Base-by-base conservation (phyloP, 1,140 invertebrate genomes). In the Atta texana region DNA sequence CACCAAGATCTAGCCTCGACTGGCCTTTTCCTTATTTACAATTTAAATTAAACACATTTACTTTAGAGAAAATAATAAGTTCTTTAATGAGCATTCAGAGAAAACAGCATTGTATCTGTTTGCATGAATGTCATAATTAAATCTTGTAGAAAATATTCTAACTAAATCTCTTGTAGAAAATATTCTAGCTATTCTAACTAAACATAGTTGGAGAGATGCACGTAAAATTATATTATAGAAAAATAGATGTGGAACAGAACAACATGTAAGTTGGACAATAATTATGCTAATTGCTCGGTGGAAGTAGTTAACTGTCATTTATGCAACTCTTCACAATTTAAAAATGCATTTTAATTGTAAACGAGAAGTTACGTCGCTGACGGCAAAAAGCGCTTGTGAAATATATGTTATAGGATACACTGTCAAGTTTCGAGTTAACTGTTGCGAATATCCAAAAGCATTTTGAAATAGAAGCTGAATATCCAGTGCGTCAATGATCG, bases 391-490 rank as follows among this genome's bases (percentile, higher is more conserved):
- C 31, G 34, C 14, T 16, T 51, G 39, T 69, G 64, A 71, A 71
- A 55, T 2, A 28, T 51, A 39, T 5, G n/a, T 39, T 51, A 64
- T 14, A 28, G 55, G 31, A 64, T 49, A 66, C 18, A n/a, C 12
- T 14, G 2, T 12, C 28, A 18, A 49, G 63, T 55, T 34, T 80
- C 77, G 63, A 8, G 77, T 80, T 69, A 55, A 69, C 77, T 55
- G 44, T 68, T 34, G 44, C 49, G n/a, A 44, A 61, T 77, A n/a
- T 49, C 39, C 1, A 24, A 53, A 86, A 89, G 55, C 71, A 24
- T 31, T 59, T 75, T 61, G 55, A 2, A 16, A 34, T 39, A 71
- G 44, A 71, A 81, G 63, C 64, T 69, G n/a, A 5, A 71, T 68
- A n/a, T 71, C 14, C 49, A 49, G 21, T 51, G 31, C 10, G 75